A percentile compares a stretch with the other conserved stretches of the same genome.
Evolutionary conservation across 2,888 invertebrate genomes (phyloP).

Genomic region (Gastrophysa polygoni): DNA sequence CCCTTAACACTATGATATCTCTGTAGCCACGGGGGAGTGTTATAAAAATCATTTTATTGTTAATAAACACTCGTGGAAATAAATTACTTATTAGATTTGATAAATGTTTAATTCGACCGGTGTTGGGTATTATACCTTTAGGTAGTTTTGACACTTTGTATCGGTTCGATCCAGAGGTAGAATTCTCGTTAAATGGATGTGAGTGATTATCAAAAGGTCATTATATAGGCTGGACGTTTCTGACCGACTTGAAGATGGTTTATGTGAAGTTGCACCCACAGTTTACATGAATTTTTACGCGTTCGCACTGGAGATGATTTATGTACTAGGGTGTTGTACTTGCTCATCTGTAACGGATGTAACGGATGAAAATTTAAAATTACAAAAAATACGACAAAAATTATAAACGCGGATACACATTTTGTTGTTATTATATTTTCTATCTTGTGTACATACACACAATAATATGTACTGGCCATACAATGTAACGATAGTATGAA

Average conservation of each 20-base stretch:
- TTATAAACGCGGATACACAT: no score
- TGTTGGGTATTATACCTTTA: conserved; percentile 9
- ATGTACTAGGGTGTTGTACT: no score
- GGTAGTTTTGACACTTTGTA: conserved; percentile 5
- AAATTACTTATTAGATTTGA: conserved; percentile 31
- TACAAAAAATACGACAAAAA: no score
- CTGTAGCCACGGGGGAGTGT: conserved; percentile 19
- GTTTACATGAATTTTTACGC: no score
- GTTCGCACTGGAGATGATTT: no score
- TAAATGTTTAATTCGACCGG: conserved; percentile 25
- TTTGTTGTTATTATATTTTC: no score
- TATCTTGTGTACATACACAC: no score
- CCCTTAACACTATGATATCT: conserved; percentile 28
- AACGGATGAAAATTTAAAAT: no score
- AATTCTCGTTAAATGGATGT: conserved; percentile 3
- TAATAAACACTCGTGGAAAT: conserved; percentile 25
- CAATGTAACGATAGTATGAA: no score
- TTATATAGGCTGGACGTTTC: neutral
- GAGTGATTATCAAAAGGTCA: neutral
- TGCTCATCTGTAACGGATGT: no score
- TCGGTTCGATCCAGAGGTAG: conserved; percentile 1
- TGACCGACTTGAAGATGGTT: neutral
- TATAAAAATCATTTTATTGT: conserved; percentile 30
- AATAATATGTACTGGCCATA: no score
- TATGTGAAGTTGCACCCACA: neutral